These are phyloP conservation scores for Acanthosepion esculentum DNA, from an alignment of 2,888 invertebrate species.

Conservation along the genomic window DNA sequence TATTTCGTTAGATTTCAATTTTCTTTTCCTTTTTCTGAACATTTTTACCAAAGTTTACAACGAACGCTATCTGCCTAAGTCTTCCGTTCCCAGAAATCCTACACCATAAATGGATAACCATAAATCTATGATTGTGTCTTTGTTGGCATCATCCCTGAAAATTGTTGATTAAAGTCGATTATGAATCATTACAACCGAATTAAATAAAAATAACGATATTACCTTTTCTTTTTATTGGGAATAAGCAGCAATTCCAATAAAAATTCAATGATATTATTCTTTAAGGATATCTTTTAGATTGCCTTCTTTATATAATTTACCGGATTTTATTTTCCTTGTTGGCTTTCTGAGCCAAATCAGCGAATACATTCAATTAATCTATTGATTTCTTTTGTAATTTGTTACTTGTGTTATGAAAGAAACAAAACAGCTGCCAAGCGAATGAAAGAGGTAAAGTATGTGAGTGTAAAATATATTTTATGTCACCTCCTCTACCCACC, in stretches of 20 bases:
- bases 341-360: neutral
- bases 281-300: neutral
- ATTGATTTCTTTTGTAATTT: neutral
- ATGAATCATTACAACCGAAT: neutral
- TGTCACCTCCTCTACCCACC: no score
- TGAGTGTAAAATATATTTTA: no score
- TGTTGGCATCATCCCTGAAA: neutral
- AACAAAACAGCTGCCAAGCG: no score
- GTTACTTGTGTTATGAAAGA: no score
- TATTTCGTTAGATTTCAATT: neutral
- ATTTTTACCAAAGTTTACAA: neutral
- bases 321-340: neutral
- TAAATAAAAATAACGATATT: conserved; percentile 3
- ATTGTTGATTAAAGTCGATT: neutral
- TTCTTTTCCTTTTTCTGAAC: neutral
- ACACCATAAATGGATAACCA: neutral
- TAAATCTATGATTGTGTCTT: no score
- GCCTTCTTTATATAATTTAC: neutral
- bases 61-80: neutral
- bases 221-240: neutral
- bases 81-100: neutral
- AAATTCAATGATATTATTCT: neutral
- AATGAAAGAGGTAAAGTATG: no score
- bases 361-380: neutral
- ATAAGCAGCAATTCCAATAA: neutral